phyloP scores from a whole-genome alignment of 2,888 invertebrate species.

The Agapostemon virescens region DNA sequence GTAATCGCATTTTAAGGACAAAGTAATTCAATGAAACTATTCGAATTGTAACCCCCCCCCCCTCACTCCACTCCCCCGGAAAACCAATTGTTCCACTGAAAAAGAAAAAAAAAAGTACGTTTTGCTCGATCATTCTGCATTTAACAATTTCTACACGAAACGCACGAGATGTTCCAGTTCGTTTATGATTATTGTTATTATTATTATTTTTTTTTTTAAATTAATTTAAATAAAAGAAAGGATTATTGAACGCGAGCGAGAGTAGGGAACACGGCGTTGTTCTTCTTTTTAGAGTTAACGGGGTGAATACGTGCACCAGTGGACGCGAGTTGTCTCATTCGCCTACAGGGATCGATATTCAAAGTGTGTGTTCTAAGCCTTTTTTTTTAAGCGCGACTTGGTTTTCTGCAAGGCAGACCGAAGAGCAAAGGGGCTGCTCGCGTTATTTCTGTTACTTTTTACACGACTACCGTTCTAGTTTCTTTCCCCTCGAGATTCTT shows the following conservation, averaged over 20 bases:
- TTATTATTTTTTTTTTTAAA: conserved; percentile 10
- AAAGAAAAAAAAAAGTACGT: too few relatives aligned
- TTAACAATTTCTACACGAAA: conserved; percentile 30
- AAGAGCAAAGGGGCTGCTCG: conserved; percentile 59
- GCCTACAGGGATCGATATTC: conserved; percentile 70
- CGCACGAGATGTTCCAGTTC: conserved; percentile 60
- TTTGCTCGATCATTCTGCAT: conserved; percentile 46
- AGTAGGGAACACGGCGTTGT: conserved; percentile 58
- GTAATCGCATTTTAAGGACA: conserved; percentile 7
- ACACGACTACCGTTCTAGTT: conserved; percentile 41
- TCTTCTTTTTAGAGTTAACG: conserved; percentile 62
- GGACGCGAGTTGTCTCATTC: conserved; percentile 64
- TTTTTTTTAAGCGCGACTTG: conserved; percentile 69
- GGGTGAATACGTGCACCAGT: conserved; percentile 57
- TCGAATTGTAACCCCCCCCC: too few relatives aligned
- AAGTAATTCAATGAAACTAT: conserved; percentile 10
- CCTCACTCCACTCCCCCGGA: background rate
- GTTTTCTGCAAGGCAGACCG: conserved; percentile 57
- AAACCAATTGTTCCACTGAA: background rate
- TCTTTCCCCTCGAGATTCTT: conserved; percentile 24
- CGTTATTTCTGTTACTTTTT: conserved; percentile 56
- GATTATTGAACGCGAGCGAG: conserved; percentile 41
- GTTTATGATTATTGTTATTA: background rate
- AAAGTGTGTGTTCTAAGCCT: conserved; percentile 73
- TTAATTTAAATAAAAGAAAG: conserved; percentile 41